These are phyloP conservation scores for Archocentrus centrarchus DNA, from an alignment of 2,113 vertebrate species.

Conservation along the genomic window DNA sequence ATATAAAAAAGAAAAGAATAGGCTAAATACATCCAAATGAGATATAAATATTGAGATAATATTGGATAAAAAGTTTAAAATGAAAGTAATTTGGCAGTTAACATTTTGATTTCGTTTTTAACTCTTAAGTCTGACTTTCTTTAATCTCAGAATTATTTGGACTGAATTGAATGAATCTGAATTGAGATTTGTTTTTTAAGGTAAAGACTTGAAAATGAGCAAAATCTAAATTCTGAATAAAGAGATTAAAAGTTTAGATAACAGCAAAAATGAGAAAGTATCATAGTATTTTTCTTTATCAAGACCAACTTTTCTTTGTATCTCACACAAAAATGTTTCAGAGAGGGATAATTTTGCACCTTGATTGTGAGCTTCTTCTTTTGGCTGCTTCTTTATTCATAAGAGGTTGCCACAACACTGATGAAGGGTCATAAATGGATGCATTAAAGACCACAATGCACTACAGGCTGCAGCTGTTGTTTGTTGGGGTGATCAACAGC, in stretches of 20 bases:
- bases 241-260: neutral
- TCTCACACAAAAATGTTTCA: too few relatives aligned
- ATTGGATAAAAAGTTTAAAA: neutral
- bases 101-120: rapidly evolving
- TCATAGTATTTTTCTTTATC: too few relatives aligned
- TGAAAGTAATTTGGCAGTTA: too few relatives aligned
- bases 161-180: too few relatives aligned
- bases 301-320: too few relatives aligned
- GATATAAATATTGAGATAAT: neutral
- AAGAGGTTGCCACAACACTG: rapidly evolving
- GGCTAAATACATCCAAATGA: neutral
- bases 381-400: neutral
- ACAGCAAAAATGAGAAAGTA: neutral
- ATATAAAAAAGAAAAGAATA: neutral
- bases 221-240: rapidly evolving
- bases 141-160: neutral
- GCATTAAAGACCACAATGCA: rapidly evolving
- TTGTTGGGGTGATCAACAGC: neutral
- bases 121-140: neutral
- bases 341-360: too few relatives aligned
- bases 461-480: neutral
- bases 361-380: too few relatives aligned
- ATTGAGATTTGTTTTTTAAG: neutral
- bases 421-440: neutral
- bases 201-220: neutral